phyloP scores from a whole-genome alignment of 2,797 vertebrate species.

The Arrhamphus sclerolepis region DNA sequence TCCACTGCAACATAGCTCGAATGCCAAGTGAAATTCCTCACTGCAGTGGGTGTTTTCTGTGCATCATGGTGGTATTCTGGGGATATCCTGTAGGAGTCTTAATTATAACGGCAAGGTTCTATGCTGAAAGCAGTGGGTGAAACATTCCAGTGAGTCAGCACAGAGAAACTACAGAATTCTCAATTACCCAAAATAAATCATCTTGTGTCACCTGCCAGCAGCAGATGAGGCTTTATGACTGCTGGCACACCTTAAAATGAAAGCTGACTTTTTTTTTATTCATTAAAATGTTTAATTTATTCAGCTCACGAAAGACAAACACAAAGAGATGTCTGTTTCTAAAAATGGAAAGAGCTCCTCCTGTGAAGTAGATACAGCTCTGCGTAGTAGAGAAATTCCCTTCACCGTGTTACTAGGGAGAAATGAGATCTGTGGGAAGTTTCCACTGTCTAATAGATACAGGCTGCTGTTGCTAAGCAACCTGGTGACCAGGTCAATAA shows the following conservation, averaged over 20 bases:
- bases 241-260: slow-evolving; percentile 1
- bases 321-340: slow-evolving; percentile 37
- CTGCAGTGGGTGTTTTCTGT: slow-evolving; percentile 18
- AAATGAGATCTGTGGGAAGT: slow-evolving; percentile 51
- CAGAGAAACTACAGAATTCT: background rate
- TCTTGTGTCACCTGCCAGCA: background rate
- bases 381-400: slow-evolving; percentile 47
- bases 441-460: slow-evolving; percentile 65
- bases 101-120: background rate
- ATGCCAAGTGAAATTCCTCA: slow-evolving; percentile 35
- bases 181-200: slow-evolving; percentile 12
- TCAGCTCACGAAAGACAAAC: background rate
- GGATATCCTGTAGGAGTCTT: slow-evolving; percentile 23
- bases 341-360: slow-evolving; percentile 60
- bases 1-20: slow-evolving; percentile 22
- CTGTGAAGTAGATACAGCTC: slow-evolving; percentile 27
- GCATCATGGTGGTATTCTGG: slow-evolving; percentile 48
- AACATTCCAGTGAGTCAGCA: slow-evolving; percentile 26
- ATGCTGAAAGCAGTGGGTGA: slow-evolving; percentile 4
- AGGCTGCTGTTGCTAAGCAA: slow-evolving; percentile 79
- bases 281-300: slow-evolving; percentile 24
- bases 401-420: slow-evolving; percentile 69
- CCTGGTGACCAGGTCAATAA: slow-evolving; percentile 73
- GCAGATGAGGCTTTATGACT: too few species aligned
- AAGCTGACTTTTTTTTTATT: background rate